Conservation (phyloP, 2,888 invertebrate species). For the Augochlorella aurata region DNA sequence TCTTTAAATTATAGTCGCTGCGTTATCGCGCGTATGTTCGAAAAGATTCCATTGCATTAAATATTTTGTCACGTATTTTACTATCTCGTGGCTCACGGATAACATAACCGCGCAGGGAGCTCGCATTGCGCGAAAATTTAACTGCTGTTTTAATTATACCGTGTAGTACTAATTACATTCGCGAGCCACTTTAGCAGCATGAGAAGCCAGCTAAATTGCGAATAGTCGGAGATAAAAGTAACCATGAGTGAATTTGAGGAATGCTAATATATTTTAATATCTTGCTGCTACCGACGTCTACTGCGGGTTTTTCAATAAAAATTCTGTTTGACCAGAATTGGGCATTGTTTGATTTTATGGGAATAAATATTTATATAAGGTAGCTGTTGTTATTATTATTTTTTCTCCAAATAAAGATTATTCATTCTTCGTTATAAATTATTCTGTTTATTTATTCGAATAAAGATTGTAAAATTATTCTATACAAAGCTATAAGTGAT, state of each 20-base stretch:
- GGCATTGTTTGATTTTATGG: too few species aligned
- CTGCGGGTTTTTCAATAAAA: not conserved
- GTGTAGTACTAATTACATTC: slow-evolving; percentile 17
- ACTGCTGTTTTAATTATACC: slow-evolving; percentile 4
- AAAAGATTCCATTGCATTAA: not conserved
- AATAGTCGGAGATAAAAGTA: not conserved
- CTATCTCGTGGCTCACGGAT: not conserved
- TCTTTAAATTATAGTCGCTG: not conserved
- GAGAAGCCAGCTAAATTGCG: not conserved
- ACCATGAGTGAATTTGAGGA: not conserved
- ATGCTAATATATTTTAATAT: slow-evolving; percentile 2
- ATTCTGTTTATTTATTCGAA: too few species aligned
- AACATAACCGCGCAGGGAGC: not conserved
- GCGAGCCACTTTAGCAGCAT: slow-evolving; percentile 1
- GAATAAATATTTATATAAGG: too few species aligned
- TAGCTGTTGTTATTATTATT: too few species aligned
- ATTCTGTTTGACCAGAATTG: too few species aligned
- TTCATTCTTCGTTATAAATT: too few species aligned
- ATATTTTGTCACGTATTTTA: not conserved
- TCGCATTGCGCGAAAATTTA: slow-evolving; percentile 20
- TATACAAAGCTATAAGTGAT: too few species aligned
- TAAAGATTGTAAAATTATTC: too few species aligned
- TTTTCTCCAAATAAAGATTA: too few species aligned
- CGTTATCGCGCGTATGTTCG: too few species aligned
- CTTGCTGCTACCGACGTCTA: not conserved